A percentile compares a stretch with the other conserved stretches of the same genome.
phyloP scores from a whole-genome alignment of 2,888 invertebrate species.

The Apotomis turbidana region DNA sequence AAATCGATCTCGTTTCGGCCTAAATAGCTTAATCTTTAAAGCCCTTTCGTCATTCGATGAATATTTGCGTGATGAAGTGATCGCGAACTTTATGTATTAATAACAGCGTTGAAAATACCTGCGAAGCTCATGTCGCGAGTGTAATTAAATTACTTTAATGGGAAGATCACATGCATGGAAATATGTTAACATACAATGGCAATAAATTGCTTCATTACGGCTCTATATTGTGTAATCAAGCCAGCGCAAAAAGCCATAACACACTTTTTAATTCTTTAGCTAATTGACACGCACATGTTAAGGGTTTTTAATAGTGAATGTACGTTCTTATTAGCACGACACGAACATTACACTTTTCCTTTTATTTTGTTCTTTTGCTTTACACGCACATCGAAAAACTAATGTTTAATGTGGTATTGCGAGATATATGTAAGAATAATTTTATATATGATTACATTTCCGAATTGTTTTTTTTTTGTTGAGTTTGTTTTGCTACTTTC shows the following conservation, averaged over 20 bases:
- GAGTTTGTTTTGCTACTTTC: no score
- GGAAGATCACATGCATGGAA: slow-evolving; percentile 26
- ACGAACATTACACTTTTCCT: slow-evolving; percentile 6
- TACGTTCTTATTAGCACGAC: slow-evolving; percentile 5
- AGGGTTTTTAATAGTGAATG: slow-evolving; percentile 11
- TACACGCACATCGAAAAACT: background rate
- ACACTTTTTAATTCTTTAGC: slow-evolving; percentile 28
- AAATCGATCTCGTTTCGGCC: background rate
- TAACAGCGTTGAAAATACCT: slow-evolving; percentile 18
- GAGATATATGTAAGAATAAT: background rate
- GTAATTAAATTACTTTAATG: slow-evolving; percentile 15
- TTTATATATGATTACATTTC: no score
- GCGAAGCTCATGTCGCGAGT: slow-evolving; percentile 9
- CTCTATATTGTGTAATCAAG: slow-evolving; percentile 30
- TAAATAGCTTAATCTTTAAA: background rate
- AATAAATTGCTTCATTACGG: slow-evolving; percentile 32
- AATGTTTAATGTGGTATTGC: no score
- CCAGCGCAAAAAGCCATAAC: slow-evolving; percentile 25
- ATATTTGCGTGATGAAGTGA: background rate
- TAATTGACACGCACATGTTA: slow-evolving; percentile 34
- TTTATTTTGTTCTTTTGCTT: background rate
- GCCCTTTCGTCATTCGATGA: background rate
- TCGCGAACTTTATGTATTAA: background rate
- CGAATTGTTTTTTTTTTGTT: no score
- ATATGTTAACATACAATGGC: slow-evolving; percentile 25